Conservation (phyloP, 2,888 invertebrate species). For the Meta bourneti region DNA sequence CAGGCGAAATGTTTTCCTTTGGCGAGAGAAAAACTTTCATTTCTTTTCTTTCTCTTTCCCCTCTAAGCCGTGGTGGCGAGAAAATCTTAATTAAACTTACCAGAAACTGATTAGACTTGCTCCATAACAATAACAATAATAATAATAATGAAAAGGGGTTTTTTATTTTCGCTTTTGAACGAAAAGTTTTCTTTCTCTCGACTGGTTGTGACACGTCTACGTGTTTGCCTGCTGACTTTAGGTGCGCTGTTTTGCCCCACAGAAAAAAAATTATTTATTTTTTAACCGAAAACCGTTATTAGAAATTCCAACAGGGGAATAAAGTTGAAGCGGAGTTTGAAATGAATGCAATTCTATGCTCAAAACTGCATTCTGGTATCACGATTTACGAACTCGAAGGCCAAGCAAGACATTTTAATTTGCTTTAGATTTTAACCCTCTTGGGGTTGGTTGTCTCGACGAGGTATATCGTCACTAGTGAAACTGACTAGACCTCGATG, state of each 20-base stretch:
- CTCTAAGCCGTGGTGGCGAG: conserved; percentile 6
- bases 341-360: too few species aligned
- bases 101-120: conserved; percentile 55
- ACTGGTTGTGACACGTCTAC: neutral
- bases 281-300: too few species aligned
- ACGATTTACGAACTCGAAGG: too few species aligned
- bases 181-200: neutral
- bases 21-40: neutral
- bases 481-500: too few species aligned
- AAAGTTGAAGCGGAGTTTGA: too few species aligned
- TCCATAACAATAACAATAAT: conserved; percentile 5
- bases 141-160: neutral
- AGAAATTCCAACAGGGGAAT: too few species aligned
- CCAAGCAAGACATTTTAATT: too few species aligned
- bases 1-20: conserved; percentile 3
- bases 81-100: conserved; percentile 61
- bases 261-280: too few species aligned
- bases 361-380: too few species aligned
- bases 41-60: conserved; percentile 8
- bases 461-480: too few species aligned
- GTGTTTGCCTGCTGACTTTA: neutral
- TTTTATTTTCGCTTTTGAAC: neutral
- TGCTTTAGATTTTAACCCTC: too few species aligned
- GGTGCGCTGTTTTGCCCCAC: neutral
- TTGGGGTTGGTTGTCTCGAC: too few species aligned